Base-by-base conservation (phyloP, 2,888 invertebrate genomes). In the Anoplius nigerrimus region DNA sequence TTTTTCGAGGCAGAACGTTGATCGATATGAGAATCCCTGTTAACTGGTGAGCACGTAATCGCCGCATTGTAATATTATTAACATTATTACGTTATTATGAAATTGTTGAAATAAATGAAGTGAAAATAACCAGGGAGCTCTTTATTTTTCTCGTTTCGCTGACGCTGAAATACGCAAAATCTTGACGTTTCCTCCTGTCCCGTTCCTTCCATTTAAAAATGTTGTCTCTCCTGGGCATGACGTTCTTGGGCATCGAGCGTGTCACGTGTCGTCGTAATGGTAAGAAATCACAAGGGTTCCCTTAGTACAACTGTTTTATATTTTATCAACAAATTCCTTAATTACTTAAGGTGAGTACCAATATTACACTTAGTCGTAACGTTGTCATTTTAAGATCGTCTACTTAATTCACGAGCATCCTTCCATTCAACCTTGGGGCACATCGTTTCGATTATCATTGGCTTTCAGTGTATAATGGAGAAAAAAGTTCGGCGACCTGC, bases 81-180 rank as follows among this genome's bases (percentile, higher is more conserved):
- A 80, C 82, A 86, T 87, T 87, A 88, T 88, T 88, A 88, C 88
- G 88, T 88, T 88, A 88, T 88, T 88, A 88, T 88, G 86, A 88
- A 88, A 88, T 88, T 88, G 88, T 88, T 88, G 88, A 88, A 88
- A 88, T 88, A 88, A 88, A 88, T 85, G 86, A 86, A 84, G 88
- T 85, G 84, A 88, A 85, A 87, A 87, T 84, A 84, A 81, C 78
- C 69, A n/a, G 80, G 80, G 80, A 81, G 81, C 75, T 78, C 77
- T 82, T 82, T 80, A 34, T 34, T 34, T 34, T 34, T n/a, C 6
- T 11, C 34, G 1, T 34, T 34, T 34, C 34, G 11, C 34, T 5
- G 8, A 34, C 8, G 34, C 34, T 11, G n/a, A n/a, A n/a, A n/a
- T n/a, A n/a, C n/a, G n/a, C n/a, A n/a, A n/a, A n/a, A n/a, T n/a